A percentile compares a stretch with the other conserved stretches of the same genome.
Conservation (phyloP, 1,140 invertebrate species). For the Cherax destructor region DNA sequence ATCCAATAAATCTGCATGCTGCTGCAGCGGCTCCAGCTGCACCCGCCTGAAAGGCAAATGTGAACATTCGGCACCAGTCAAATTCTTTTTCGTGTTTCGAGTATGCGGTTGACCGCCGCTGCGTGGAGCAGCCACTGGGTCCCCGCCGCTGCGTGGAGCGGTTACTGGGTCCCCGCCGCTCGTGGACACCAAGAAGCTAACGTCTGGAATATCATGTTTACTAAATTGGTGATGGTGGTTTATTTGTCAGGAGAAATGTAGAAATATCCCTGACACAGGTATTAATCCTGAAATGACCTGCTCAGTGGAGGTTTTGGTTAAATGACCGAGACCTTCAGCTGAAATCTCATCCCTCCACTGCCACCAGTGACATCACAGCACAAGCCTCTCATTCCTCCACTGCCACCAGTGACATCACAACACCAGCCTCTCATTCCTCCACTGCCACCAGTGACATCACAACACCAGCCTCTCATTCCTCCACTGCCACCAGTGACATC, state of each 20-base stretch:
- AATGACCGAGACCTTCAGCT: too few relatives aligned
- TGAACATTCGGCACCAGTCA: neutral
- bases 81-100: neutral
- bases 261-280: too few relatives aligned
- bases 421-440: neutral
- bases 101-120: neutral
- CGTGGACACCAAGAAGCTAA: too few relatives aligned
- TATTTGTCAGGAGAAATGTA: too few relatives aligned
- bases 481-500: neutral
- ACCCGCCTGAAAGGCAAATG: slow-evolving; percentile 4
- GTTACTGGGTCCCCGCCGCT: too few relatives aligned
- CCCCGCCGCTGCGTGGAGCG: too few relatives aligned
- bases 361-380: neutral
- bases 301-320: too few relatives aligned
- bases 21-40: neutral
- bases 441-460: neutral
- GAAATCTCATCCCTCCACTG: neutral
- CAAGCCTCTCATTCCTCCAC: neutral
- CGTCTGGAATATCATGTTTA: too few relatives aligned
- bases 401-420: neutral
- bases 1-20: slow-evolving; percentile 16
- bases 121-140: neutral
- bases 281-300: too few relatives aligned
- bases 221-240: too few relatives aligned
- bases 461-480: neutral